Evolutionary conservation across 2,113 vertebrate species (phyloP).

Genomic region (Bos taurus): ARS-UCD2.0 NC_037339.1:24655501-24656000

Average conservation of each 20-base stretch:
- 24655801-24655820: neutral
- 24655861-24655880: neutral
- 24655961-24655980: neutral
- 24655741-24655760: neutral
- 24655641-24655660: neutral
- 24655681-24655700: neutral
- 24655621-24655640: slow-evolving; percentile 2
- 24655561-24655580: neutral
- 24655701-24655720: neutral
- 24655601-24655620: neutral
- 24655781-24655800: neutral
- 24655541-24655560: neutral
- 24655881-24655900: neutral
- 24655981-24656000: neutral
- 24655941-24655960: neutral
- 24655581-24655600: neutral
- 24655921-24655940: neutral
- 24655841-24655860: neutral
- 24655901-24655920: neutral
- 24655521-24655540: neutral
- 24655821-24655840: neutral
- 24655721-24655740: neutral
- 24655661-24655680: neutral
- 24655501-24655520: neutral
- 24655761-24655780: neutral